Conservation (phyloP, 2,113 vertebrate genomes). For the Ophiodon elongatus region DNA sequence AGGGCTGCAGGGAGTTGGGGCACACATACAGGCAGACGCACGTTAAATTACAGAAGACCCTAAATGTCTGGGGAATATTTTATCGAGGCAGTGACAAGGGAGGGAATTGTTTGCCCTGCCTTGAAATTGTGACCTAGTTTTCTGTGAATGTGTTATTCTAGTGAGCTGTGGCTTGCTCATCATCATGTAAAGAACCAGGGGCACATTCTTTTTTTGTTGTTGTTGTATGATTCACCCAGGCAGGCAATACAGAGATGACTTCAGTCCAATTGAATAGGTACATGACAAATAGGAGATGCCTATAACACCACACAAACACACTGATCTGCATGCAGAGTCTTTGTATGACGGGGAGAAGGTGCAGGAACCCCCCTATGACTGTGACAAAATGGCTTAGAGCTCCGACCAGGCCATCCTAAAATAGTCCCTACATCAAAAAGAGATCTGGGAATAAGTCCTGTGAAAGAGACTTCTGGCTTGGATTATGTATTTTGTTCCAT, state of each 20-base stretch:
- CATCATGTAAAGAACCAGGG: slow-evolving; percentile 60
- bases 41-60: slow-evolving; percentile 61
- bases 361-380: slow-evolving; percentile 33
- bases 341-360: slow-evolving; percentile 25
- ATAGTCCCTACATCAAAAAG: slow-evolving; percentile 45
- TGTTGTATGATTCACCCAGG: slow-evolving; percentile 57
- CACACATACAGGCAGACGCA: slow-evolving; percentile 68
- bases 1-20: slow-evolving; percentile 31
- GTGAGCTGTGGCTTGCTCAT: slow-evolving; percentile 65
- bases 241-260: slow-evolving; percentile 56
- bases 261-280: slow-evolving; percentile 58
- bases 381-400: slow-evolving; percentile 39
- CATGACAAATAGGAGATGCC: slow-evolving; percentile 49
- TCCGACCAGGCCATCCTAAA: slow-evolving; percentile 36
- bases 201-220: slow-evolving; percentile 47
- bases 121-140: slow-evolving; percentile 73
- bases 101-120: slow-evolving; percentile 63
- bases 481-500: slow-evolving; percentile 62
- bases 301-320: slow-evolving; percentile 25
- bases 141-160: slow-evolving; percentile 55
- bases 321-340: slow-evolving; percentile 30
- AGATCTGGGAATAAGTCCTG: slow-evolving; percentile 37
- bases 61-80: slow-evolving; percentile 62
- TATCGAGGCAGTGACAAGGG: slow-evolving; percentile 57
- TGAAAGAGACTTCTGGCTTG: slow-evolving; percentile 55